Conservation (phyloP, 2,113 vertebrate species). For the Pogona vitticeps region DNA sequence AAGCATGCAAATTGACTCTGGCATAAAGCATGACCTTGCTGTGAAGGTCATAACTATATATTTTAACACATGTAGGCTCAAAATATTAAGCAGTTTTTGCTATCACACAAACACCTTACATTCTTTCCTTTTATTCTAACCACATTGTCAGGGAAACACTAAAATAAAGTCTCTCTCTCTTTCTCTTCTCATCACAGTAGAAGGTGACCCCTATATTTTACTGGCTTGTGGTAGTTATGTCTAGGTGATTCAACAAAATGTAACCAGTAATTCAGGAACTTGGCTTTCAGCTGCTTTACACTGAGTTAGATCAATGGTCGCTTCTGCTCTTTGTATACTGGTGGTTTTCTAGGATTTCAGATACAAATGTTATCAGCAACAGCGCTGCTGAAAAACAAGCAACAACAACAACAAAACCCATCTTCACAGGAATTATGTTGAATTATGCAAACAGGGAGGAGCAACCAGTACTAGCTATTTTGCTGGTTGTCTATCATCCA, state of each 20-base stretch:
- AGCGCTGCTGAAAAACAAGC: too few relatives aligned
- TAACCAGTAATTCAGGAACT: neutral
- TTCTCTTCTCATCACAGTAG: neutral
- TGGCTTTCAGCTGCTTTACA: too few relatives aligned
- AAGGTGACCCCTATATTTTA: too few relatives aligned
- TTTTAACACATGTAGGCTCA: neutral
- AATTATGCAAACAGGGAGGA: too few relatives aligned
- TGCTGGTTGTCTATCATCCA: too few relatives aligned
- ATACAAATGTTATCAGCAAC: neutral
- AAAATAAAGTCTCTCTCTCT: conserved; percentile 4
- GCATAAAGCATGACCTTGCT: conserved; percentile 4
- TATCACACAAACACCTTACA: neutral
- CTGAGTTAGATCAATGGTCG: neutral
- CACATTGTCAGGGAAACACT: neutral
- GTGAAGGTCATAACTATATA: neutral
- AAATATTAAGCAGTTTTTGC: neutral
- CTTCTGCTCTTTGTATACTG: too few relatives aligned
- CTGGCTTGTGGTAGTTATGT: neutral
- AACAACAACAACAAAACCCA: too few relatives aligned
- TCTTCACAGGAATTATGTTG: too few relatives aligned
- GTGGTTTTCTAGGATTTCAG: neutral
- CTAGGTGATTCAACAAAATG: neutral
- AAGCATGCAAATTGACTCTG: accelerated
- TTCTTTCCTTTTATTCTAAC: neutral
- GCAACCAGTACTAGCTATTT: too few relatives aligned